Conservation (phyloP, 2,797 vertebrate species). For the Thaleichthys pacificus region DNA sequence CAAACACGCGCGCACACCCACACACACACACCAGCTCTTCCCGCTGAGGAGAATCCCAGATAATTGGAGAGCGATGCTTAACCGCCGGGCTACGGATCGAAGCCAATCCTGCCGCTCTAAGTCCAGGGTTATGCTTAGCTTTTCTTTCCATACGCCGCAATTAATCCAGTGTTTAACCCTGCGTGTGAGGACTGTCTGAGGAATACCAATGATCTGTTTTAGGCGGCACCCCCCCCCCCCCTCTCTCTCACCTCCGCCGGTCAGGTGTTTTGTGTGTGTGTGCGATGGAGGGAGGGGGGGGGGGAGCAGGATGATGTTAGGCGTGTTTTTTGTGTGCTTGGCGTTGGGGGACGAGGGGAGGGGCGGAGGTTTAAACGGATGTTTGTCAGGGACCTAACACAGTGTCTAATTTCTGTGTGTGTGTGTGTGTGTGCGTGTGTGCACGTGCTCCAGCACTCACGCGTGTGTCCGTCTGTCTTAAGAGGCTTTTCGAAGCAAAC, state of each 20-base stretch:
- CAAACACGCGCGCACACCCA: slow-evolving; percentile 37
- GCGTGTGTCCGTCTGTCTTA: not conserved
- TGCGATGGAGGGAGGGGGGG: not conserved
- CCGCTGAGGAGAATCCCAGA: slow-evolving; percentile 70
- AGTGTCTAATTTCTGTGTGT: not conserved
- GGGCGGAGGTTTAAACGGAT: not conserved
- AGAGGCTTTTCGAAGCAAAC: not conserved
- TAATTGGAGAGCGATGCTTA: slow-evolving; percentile 74
- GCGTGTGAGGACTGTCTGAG: slow-evolving; percentile 54
- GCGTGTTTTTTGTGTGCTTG: slow-evolving; percentile 3
- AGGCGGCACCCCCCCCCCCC: slow-evolving; percentile 20
- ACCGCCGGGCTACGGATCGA: slow-evolving; percentile 69
- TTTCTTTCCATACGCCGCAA: slow-evolving; percentile 74
- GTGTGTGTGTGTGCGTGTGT: not conserved
- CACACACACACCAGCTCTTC: slow-evolving; percentile 50
- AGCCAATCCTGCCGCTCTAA: slow-evolving; percentile 69
- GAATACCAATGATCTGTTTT: slow-evolving; percentile 78
- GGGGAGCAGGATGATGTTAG: too few species aligned
- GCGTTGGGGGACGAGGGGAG: not conserved
- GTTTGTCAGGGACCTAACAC: not conserved
- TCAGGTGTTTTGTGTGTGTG: slow-evolving; percentile 6
- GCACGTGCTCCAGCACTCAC: not conserved
- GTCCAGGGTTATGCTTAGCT: slow-evolving; percentile 74
- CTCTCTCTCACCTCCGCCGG: slow-evolving; percentile 44
- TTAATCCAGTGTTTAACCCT: slow-evolving; percentile 74